Evolutionary conservation across 2,888 invertebrate species (phyloP), one percentile per base, ranked within the genome.

Genomic region (Drosophila colorata): DNA sequence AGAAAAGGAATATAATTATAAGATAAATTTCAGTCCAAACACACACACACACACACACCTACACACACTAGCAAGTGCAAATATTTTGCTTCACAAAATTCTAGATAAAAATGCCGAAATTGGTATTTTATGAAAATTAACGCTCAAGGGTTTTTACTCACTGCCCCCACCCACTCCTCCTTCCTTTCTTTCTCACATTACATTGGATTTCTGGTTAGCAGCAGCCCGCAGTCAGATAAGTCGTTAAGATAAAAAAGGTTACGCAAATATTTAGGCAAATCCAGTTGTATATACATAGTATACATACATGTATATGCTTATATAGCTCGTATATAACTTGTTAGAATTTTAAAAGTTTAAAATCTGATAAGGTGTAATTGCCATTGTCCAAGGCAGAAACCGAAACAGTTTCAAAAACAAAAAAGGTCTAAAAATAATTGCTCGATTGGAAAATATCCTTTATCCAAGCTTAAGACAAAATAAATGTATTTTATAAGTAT

Each of bases 71-170:
- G 18, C 44, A 37, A 63, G 37, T 60, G 64, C 60, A 72, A 72
- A 67, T 72, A 68, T 41, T 48, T 60, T 56, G 9, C 28, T 38
- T 23, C 57, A 57, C 49, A 49, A 78, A 78, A 43, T 58, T 64
- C 18, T 18, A 64, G 66, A 65, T 72, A 79, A 72, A 71, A 79
- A 64, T 78, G 41, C 72, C 64, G 72, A 83, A 88, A 87, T 76
- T 87, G 88, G 84, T 81, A 74, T 87, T 88, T 85, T 85, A 81
- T 88, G 85, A 88, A 79, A 87, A 85, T 87, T 84, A 85, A 85
- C 85, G 89, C 89, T 70, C 64, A 60, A 77, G 87, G 89, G 71
- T 61, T 63, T 60, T 47, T 37, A 49, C 48, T 52, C 16, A 18
- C 18, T 20, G 25, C 49, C 43, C 56, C 20, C 59, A n/a, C 7